phyloP scores from a whole-genome alignment of 2,113 vertebrate species.

The Cyprinodon brontotheroides region DNA sequence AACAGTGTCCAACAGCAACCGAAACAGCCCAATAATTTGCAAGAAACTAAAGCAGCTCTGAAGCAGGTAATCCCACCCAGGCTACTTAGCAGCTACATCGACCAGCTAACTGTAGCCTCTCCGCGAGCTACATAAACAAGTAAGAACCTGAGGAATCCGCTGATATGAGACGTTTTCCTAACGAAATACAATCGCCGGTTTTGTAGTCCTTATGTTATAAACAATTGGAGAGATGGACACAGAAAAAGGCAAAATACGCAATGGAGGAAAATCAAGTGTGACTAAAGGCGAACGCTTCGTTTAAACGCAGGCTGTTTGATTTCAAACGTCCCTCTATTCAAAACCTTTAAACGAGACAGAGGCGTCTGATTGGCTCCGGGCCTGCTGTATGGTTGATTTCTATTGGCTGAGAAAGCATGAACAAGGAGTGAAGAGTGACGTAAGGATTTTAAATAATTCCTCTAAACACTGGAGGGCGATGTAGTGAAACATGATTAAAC shows the following conservation, averaged over 20 bases:
- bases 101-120: not conserved
- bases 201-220: not conserved
- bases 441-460: not conserved
- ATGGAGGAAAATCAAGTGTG: fast-evolving
- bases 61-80: not conserved
- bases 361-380: conserved; percentile 66
- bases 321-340: conserved; percentile 80
- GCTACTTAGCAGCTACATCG: conserved; percentile 32
- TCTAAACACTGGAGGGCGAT: conserved; percentile 36
- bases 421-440: not conserved
- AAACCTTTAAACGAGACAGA: conserved; percentile 63
- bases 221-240: not conserved
- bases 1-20: not conserved
- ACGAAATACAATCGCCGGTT: not conserved
- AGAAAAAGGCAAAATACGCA: not conserved
- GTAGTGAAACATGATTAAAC: no score
- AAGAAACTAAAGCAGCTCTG: conserved; percentile 4
- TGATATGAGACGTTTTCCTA: fast-evolving
- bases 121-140: conserved; percentile 16
- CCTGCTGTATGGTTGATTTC: not conserved
- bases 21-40: not conserved
- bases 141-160: not conserved
- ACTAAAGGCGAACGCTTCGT: not conserved
- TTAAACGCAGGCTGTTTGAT: conserved; percentile 28
- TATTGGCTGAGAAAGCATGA: conserved; percentile 59